Percentiles rank a stretch among this genome's conserved stretches.
phyloP scores from a whole-genome alignment of 2,113 vertebrate genomes.

The Xenotilapia longispinis region DNA sequence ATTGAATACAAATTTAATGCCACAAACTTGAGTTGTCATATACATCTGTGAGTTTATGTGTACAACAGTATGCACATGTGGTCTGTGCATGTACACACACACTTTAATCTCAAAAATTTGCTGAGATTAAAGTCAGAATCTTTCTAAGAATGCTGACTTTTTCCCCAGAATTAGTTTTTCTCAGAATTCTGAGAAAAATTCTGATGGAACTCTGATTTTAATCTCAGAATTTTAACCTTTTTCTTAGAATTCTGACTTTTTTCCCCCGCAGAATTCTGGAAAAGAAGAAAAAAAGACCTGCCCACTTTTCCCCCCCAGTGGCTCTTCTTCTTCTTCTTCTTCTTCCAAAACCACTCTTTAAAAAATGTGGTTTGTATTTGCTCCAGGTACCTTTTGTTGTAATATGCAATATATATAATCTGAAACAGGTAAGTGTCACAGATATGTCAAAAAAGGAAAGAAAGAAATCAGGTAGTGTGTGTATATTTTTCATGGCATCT shows the following conservation, averaged over 20 bases:
- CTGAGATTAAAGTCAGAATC: not conserved
- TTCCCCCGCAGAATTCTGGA: rapidly evolving
- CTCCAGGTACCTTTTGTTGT: not conserved
- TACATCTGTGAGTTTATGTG: not conserved
- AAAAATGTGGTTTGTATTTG: not conserved
- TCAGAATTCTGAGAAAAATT: no score
- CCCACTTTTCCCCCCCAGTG: rapidly evolving
- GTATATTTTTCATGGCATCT: not conserved
- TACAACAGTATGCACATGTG: not conserved
- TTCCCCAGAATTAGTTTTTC: not conserved
- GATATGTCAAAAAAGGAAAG: not conserved
- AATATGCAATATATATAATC: not conserved
- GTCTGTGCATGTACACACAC: not conserved
- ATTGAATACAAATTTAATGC: not conserved
- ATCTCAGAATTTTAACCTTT: not conserved
- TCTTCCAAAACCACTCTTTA: not conserved
- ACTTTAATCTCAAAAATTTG: not conserved
- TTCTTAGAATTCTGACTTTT: not conserved
- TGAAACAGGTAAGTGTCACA: not conserved
- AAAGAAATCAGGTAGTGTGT: not conserved
- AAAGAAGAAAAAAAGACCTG: not conserved
- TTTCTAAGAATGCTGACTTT: not conserved
- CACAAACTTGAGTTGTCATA: not conserved
- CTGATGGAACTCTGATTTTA: not conserved
- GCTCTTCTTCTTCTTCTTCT: no score